Base-by-base conservation (phyloP, 2,888 invertebrate species). In the Crepidodera aurea region DNA sequence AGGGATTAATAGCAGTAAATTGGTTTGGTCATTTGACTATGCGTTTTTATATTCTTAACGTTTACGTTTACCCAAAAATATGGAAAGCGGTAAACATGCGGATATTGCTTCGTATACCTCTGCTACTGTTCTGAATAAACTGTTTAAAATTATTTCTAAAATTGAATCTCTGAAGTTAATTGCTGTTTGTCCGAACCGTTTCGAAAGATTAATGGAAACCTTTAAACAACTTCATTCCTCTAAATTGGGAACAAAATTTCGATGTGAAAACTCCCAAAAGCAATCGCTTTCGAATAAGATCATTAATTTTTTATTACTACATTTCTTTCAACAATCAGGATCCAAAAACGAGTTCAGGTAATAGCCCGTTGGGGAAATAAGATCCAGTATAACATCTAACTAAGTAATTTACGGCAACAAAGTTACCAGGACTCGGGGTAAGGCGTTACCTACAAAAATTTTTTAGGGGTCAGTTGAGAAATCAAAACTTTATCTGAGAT, bases 341-440 rank as follows among this genome's bases (percentile, higher is more conserved):
- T 50, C 42, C 40, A 56, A 61, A 61, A 61, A 56, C 29, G 61
- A 61, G 50, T 61, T 56, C 51, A 27, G 48, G 39, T 56, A 61
- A 61, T 61, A 51, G 61, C 61, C 56, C 55, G 50, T 56, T 51
- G 55, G 61, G 61, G 61, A 61, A 61, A 61, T 61, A 61, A 55
- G 42, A 51, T 44, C 56, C 56, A 61, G 61, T 61, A n/a, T 39
- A 60, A 18, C 29, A 61, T 44, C 61, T 50, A 56, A 50, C 56
- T 56, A 56, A 56, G 42, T 61, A 55, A 61, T 61, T 61, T 61
- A 61, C 55, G 18, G 51, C 34, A 51, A 56, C 48, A 51, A 55
- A 56, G 42, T 56, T 55, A 51, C 5, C 1, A 2, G 5, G 32
- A 4, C 6, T 22, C 6, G 22, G 22, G 2, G 22, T 4, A 22